A percentile compares a stretch with the other conserved stretches of the same genome.
Conservation (phyloP, 1,140 invertebrate genomes). For the Sesamia nonagrioides region DNA sequence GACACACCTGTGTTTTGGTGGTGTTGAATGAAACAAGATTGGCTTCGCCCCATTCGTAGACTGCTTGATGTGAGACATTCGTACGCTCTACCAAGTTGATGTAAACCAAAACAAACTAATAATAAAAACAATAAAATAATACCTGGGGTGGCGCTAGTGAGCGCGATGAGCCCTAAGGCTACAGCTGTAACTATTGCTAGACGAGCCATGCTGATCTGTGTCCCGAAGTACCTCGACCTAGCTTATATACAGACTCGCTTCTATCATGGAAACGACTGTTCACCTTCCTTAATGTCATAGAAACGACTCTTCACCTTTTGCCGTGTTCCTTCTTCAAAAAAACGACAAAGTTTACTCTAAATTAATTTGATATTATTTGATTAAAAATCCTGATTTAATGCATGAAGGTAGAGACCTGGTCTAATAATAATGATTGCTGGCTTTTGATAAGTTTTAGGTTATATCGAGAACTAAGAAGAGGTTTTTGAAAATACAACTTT, state of each 20-base stretch:
- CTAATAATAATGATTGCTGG: neutral
- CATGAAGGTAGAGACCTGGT: neutral
- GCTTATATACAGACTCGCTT: constrained; percentile 69
- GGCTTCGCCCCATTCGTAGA: too few relatives aligned
- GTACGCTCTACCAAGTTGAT: too few relatives aligned
- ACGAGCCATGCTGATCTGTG: constrained; percentile 67
- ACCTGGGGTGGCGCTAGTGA: constrained; percentile 71
- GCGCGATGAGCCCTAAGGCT: constrained; percentile 66
- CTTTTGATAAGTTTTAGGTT: neutral
- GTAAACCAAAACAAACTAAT: neutral
- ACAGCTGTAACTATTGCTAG: constrained; percentile 58
- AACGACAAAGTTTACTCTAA: constrained; percentile 51
- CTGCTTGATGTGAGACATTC: too few relatives aligned
- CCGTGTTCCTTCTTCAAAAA: constrained; percentile 54
- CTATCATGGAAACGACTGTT: constrained; percentile 62
- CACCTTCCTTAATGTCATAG: constrained; percentile 66
- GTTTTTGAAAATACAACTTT: too few relatives aligned
- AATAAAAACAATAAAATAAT: constrained; percentile 31
- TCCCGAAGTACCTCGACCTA: neutral
- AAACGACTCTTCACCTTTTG: constrained; percentile 66
- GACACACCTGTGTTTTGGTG: too few relatives aligned
- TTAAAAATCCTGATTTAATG: constrained; percentile 25
- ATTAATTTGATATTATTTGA: too few relatives aligned
- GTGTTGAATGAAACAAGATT: too few relatives aligned
- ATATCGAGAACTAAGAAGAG: too few relatives aligned